Base-by-base conservation (phyloP, 2,113 vertebrate species). In the Turdus rufiventris region DNA sequence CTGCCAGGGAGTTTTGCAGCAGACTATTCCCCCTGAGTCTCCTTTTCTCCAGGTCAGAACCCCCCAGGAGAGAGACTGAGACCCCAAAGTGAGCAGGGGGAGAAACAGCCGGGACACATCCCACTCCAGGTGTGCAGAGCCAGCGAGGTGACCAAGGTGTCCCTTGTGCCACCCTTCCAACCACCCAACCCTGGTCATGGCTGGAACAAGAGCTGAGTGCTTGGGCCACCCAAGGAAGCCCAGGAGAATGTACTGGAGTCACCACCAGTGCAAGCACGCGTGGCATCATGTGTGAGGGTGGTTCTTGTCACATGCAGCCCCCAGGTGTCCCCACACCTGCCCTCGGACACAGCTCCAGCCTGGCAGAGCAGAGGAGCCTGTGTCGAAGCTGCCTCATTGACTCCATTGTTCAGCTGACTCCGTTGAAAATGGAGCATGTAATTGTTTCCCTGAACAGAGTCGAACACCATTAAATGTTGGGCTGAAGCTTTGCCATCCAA, bases 401-500 rank as follows among this genome's bases (percentile, higher is more conserved):
- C 92, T 96, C 91, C 77, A 88, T 96, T 96, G 96, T 96, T 95
- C 91, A 61, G 94, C 95, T 93, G 94, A 94, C 91, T 86, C 87
- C 45, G 31, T 91, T 84, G 94, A 96, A 97, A 96, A 96, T 94
- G 95, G 94, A 96, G 94, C 97, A 96, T 96, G 96, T 94, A 95
- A 97, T 97, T 96, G 95, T 97, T 96, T 96, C 93, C 91, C 85
- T 82, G 87, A 89, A 95, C 81, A 94, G 93, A 94, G 92, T 63
- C 9, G 84, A 94, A 93, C 94, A 65, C 92, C 96, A 93, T 94
- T 96, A 94, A 96, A 94, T 2, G 40, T 81, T 58, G 92, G 97
- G 81, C 87, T 97, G 94, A 95, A 93, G 95, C 78, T 94, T 88
- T 90, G 95, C 97, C 96, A 94, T 96, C 93, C 91, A 96, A 95